These are phyloP conservation scores for Tenebrosternarchus preto DNA, from an alignment of 2,113 vertebrate genomes.

Conservation along the genomic window DNA sequence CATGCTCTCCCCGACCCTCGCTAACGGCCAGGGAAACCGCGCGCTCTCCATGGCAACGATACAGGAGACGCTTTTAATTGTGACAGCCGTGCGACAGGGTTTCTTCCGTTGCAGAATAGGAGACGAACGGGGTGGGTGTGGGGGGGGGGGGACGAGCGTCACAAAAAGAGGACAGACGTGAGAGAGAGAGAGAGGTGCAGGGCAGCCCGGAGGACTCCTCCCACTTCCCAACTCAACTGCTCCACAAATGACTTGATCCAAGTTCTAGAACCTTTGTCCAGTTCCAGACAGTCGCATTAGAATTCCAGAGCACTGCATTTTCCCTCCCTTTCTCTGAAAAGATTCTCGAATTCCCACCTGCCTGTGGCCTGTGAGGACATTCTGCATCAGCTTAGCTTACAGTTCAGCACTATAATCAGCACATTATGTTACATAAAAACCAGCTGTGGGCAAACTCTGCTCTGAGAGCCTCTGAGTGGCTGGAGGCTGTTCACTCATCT, in stretches of 20 bases:
- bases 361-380: background rate
- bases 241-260: background rate
- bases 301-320: slow-evolving; percentile 2
- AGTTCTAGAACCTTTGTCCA: background rate
- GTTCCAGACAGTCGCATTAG: background rate
- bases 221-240: background rate
- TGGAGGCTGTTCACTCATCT: background rate
- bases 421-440: background rate
- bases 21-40: slow-evolving; percentile 71
- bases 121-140: slow-evolving; percentile 7
- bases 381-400: background rate
- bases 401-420: background rate
- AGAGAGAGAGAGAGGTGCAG: slow-evolving; percentile 19
- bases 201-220: background rate
- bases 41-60: slow-evolving; percentile 70
- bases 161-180: slow-evolving; percentile 33
- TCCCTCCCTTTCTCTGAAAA: no score
- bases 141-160: slow-evolving; percentile 42
- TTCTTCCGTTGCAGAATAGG: background rate
- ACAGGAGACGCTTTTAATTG: slow-evolving; percentile 45
- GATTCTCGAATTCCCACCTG: background rate
- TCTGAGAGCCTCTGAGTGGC: background rate
- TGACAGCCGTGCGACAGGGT: slow-evolving; percentile 34
- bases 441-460: slow-evolving; percentile 5
- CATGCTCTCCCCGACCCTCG: slow-evolving; percentile 61